Evolutionary conservation across 2,888 invertebrate species (phyloP).

Genomic region (Quadroppia sp.): DNA sequence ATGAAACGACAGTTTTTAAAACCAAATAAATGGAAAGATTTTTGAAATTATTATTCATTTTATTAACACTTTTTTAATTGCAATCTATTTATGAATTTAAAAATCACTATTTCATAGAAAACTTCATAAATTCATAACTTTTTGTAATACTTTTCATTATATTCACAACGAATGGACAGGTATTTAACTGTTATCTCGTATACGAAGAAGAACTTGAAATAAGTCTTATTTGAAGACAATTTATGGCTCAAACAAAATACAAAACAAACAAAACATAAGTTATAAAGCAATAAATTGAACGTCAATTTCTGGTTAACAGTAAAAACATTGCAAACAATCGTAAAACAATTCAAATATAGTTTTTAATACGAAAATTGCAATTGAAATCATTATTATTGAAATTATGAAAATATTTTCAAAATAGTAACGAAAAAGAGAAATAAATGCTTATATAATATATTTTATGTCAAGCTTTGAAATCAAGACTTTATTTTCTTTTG

Average conservation of each 20-base stretch:
- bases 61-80: too few relatives aligned
- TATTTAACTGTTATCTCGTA: too few relatives aligned
- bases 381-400: too few relatives aligned
- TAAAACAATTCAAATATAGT: background rate
- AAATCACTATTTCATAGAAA: background rate
- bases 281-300: constrained; percentile 23
- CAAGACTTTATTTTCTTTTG: too few relatives aligned
- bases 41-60: too few relatives aligned
- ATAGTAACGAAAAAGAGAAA: too few relatives aligned
- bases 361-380: background rate
- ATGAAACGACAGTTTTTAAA: too few relatives aligned
- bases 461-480: too few relatives aligned
- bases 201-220: background rate
- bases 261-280: background rate
- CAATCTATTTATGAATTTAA: too few relatives aligned
- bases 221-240: constrained; percentile 2
- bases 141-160: background rate
- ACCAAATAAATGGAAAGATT: too few relatives aligned
- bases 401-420: too few relatives aligned
- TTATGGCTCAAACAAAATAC: background rate
- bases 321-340: constrained; percentile 6
- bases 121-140: background rate
- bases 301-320: constrained; percentile 9
- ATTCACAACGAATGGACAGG: background rate
- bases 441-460: too few relatives aligned